Evolutionary conservation across 2,888 invertebrate genomes (phyloP).

Genomic region (Carpatolechia fugitivella): DNA sequence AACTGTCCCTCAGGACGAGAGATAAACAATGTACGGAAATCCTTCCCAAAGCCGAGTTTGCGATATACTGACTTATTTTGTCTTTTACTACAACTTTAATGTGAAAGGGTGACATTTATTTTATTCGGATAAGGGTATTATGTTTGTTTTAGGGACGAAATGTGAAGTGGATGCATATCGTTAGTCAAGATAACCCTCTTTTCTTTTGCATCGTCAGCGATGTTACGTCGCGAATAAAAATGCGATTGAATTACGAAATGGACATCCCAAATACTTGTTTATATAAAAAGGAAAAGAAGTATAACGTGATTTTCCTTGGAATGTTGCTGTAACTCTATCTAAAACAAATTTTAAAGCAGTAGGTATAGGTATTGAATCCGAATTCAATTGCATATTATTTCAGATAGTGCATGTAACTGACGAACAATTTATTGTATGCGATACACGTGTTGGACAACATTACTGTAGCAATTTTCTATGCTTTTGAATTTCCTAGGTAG

Average conservation of each 20-base stretch:
- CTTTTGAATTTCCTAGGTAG: no score
- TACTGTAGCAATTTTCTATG: no score
- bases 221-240: background rate
- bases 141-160: slow-evolving; percentile 5
- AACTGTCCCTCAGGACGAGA: slow-evolving; percentile 52
- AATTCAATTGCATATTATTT: no score
- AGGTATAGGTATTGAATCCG: no score
- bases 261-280: background rate
- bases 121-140: slow-evolving; percentile 27
- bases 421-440: no score
- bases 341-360: no score
- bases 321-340: no score
- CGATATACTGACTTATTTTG: slow-evolving; percentile 47
- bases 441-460: no score
- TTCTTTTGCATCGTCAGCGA: background rate
- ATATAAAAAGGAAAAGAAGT: background rate
- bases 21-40: slow-evolving; percentile 57
- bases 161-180: slow-evolving; percentile 9
- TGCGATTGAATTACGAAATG: background rate
- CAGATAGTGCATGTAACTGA: no score
- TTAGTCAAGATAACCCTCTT: slow-evolving; percentile 11
- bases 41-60: slow-evolving; percentile 38
- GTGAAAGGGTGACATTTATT: slow-evolving; percentile 41
- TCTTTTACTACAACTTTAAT: slow-evolving; percentile 41
- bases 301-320: no score